phyloP scores from a whole-genome alignment of 2,113 vertebrate species.

The Paradoxurus hermaphroditus region DNA sequence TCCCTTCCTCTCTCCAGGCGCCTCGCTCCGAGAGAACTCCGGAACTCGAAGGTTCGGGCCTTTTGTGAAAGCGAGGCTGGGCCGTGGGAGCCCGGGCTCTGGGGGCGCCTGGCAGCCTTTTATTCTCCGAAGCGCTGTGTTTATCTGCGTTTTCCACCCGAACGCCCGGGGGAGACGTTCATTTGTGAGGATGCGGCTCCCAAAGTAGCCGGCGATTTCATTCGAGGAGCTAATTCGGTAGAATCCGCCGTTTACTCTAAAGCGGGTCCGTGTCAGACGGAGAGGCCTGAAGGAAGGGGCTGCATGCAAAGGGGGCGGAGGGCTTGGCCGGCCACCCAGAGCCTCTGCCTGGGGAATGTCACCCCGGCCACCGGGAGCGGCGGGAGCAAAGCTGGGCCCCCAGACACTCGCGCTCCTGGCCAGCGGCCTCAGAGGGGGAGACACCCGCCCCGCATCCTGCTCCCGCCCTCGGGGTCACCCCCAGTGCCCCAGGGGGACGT shows the following conservation, averaged over 20 bases:
- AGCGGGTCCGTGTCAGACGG: background rate
- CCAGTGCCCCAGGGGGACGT: background rate
- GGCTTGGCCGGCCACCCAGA: background rate
- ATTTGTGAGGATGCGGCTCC: background rate
- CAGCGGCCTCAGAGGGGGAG: fast-evolving
- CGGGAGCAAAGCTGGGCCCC: background rate
- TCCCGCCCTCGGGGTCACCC: background rate
- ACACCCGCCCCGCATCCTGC: background rate
- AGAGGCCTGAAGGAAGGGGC: background rate
- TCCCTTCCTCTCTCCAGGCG: background rate
- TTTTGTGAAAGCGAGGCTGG: background rate
- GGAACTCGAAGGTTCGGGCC: background rate
- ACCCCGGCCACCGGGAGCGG: background rate
- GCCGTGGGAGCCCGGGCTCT: background rate
- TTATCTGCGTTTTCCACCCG: background rate
- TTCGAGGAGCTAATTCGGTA: constrained; percentile 19
- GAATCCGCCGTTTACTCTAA: constrained; percentile 7
- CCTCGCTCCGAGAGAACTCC: background rate
- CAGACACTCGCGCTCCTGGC: fast-evolving
- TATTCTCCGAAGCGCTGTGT: background rate
- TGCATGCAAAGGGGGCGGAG: background rate
- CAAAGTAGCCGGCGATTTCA: background rate
- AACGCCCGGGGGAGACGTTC: background rate
- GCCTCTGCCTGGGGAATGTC: fast-evolving
- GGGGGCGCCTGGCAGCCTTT: background rate